Evolutionary conservation across 2,113 vertebrate genomes (phyloP).

Genomic region (Poicephalus gulielmi): DNA sequence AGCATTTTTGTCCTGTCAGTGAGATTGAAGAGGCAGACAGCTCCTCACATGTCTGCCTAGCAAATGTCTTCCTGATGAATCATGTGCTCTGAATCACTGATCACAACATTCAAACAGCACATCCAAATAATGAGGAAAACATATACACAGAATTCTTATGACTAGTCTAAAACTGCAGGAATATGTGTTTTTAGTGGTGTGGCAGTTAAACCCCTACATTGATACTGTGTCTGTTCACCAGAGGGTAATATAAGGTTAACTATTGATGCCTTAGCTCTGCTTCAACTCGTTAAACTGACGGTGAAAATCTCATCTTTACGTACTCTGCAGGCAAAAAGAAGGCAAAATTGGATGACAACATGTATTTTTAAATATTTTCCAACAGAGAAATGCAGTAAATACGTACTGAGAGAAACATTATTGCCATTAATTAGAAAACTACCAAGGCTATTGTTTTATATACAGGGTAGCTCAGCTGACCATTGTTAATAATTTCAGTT

Average conservation of each 20-base stretch:
- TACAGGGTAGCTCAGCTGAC: not conserved
- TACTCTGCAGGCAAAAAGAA: not conserved
- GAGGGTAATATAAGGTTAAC: slow-evolving; percentile 70
- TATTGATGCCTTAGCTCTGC: slow-evolving; percentile 62
- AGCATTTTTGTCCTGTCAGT: slow-evolving; percentile 92
- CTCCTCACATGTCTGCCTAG: slow-evolving; percentile 85
- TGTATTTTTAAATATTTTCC: not conserved
- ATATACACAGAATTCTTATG: slow-evolving; percentile 73
- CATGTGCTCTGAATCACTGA: slow-evolving; percentile 88
- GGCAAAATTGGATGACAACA: not conserved
- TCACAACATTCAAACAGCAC: slow-evolving; percentile 85
- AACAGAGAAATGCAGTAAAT: not conserved
- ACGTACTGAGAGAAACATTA: not conserved
- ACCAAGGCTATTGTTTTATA: not conserved
- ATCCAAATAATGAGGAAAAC: slow-evolving; percentile 84
- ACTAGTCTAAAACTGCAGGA: slow-evolving; percentile 69
- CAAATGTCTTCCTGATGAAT: slow-evolving; percentile 92
- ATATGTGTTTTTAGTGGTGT: slow-evolving; percentile 69
- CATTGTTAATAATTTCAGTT: not conserved
- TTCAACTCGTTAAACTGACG: slow-evolving; percentile 39
- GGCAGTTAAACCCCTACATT: slow-evolving; percentile 59
- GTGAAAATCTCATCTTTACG: slow-evolving; percentile 63
- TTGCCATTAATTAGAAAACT: not conserved
- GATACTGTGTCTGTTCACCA: slow-evolving; percentile 58
- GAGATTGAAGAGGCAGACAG: slow-evolving; percentile 91